Percentiles rank a stretch among this genome's conserved stretches.
These are phyloP conservation scores for Drosophila sechellia DNA, from an alignment of 1,140 invertebrate genomes.

Conservation along the genomic window DNA sequence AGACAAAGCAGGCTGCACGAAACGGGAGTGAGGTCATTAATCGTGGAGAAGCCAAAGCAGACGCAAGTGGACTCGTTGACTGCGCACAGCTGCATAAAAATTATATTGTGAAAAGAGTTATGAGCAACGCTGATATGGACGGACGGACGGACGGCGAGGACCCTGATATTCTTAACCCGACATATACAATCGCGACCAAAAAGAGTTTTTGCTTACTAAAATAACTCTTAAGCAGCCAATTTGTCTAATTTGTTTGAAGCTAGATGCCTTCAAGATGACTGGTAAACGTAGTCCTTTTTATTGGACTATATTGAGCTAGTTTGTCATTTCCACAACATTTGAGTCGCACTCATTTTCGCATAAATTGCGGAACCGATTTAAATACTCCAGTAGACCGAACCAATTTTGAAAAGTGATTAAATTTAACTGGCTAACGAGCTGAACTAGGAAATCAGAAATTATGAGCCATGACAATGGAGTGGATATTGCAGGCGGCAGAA, in stretches of 20 bases:
- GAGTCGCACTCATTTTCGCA: slow-evolving; percentile 3
- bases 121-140: too few species aligned
- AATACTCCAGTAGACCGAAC: slow-evolving; percentile 16
- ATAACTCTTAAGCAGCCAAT: background rate
- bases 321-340: slow-evolving; percentile 24
- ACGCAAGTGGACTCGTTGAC: too few species aligned
- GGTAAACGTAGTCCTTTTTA: slow-evolving; percentile 11
- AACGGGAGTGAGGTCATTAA: too few species aligned
- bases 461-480: slow-evolving; percentile 58
- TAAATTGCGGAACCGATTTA: background rate
- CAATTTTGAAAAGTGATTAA: slow-evolving; percentile 65
- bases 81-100: too few species aligned
- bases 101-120: too few species aligned
- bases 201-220: too few species aligned
- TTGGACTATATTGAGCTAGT: slow-evolving; percentile 12
- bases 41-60: too few species aligned
- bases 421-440: slow-evolving; percentile 70
- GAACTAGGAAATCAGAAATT: slow-evolving; percentile 72
- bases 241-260: background rate
- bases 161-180: too few species aligned
- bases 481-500: slow-evolving; percentile 3
- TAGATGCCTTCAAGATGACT: background rate
- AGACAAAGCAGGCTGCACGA: too few species aligned
- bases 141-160: too few species aligned
- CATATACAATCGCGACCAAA: too few species aligned